phyloP scores from a whole-genome alignment of 1,140 invertebrate species.

The Diachasmimorpha longicaudata region DNA sequence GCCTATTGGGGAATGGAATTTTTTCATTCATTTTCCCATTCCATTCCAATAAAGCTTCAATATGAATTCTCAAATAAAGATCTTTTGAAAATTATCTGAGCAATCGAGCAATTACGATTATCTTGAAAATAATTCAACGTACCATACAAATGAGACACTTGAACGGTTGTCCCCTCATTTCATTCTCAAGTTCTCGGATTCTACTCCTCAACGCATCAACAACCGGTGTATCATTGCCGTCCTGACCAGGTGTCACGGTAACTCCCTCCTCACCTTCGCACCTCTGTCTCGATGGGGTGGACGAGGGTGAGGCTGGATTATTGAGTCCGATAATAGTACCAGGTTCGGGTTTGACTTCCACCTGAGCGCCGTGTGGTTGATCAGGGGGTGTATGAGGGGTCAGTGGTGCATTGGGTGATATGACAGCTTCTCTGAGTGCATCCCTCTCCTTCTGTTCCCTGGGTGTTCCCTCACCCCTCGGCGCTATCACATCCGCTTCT shows the following conservation, averaged over 20 bases:
- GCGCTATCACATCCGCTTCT: slow-evolving; percentile 73
- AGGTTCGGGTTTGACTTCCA: slow-evolving; percentile 60
- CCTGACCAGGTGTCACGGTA: slow-evolving; percentile 59
- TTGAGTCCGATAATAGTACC: slow-evolving; percentile 37
- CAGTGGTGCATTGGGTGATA: slow-evolving; percentile 57
- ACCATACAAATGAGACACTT: slow-evolving; percentile 92
- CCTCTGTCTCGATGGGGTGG: slow-evolving; percentile 45
- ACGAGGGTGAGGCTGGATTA: slow-evolving; percentile 26
- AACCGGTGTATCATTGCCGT: slow-evolving; percentile 67
- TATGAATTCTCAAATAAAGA: no score
- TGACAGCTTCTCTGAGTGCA: slow-evolving; percentile 68
- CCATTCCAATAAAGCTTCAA: no score
- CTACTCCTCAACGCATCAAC: slow-evolving; percentile 76
- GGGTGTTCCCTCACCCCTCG: slow-evolving; percentile 63
- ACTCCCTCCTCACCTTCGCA: slow-evolving; percentile 50
- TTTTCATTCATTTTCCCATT: no score
- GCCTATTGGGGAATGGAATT: no score
- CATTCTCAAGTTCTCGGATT: slow-evolving; percentile 73
- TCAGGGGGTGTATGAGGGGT: slow-evolving; percentile 44
- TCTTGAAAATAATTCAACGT: slow-evolving; percentile 41
- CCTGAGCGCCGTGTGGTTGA: slow-evolving; percentile 39
- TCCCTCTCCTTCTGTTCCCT: slow-evolving; percentile 67
- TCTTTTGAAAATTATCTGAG: no score
- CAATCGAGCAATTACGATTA: no score
- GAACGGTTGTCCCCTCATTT: slow-evolving; percentile 66